These are phyloP conservation scores for Stomatorhinus walkeri DNA, from an alignment of 2,797 vertebrate genomes.

Conservation along the genomic window DNA sequence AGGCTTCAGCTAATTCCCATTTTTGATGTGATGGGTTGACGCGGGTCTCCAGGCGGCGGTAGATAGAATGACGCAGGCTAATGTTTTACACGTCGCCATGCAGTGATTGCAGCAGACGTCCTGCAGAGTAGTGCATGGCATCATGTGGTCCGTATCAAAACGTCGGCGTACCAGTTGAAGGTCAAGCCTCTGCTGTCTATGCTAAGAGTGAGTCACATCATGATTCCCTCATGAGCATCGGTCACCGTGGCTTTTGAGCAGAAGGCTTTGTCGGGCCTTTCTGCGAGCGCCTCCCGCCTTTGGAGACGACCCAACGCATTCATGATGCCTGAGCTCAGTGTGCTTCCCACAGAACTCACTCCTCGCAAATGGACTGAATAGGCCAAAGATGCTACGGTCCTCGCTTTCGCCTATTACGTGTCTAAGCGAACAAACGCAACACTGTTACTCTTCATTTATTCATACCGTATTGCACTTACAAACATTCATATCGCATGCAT, in stretches of 20 bases:
- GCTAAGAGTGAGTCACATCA: background rate
- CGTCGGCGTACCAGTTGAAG: background rate
- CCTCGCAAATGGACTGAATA: background rate
- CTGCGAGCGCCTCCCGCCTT: background rate
- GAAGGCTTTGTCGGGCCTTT: background rate
- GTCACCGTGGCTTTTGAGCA: background rate
- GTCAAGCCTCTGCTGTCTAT: background rate
- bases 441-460: background rate
- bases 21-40: background rate
- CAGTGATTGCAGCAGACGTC: background rate
- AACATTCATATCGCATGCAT: background rate
- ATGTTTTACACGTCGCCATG: background rate
- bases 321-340: background rate
- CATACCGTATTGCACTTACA: background rate
- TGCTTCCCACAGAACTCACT: background rate
- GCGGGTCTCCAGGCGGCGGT: background rate
- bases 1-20: background rate
- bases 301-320: background rate
- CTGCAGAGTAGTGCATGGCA: background rate
- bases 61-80: background rate
- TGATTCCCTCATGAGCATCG: background rate
- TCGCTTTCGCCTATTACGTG: background rate
- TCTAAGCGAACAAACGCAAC: background rate
- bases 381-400: background rate
- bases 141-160: background rate